Evolutionary conservation across 2,113 vertebrate genomes (phyloP).

Genomic region (Cnemophilus loriae): DNA sequence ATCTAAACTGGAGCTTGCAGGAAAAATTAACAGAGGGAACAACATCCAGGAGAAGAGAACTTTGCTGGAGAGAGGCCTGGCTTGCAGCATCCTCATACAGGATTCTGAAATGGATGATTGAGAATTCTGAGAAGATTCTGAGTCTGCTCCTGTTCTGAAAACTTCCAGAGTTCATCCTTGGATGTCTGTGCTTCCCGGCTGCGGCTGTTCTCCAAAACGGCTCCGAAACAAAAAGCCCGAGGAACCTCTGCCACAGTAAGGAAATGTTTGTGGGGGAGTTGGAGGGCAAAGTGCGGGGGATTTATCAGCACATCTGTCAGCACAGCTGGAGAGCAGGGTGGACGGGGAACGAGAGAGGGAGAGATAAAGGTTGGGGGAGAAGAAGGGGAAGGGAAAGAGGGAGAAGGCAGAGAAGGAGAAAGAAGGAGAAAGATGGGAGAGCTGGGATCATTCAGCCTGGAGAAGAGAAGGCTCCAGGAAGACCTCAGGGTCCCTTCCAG

Average conservation of each 20-base stretch:
- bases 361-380: background rate
- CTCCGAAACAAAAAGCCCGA: background rate
- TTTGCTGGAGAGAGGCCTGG: background rate
- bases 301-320: background rate
- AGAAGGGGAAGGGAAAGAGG: background rate
- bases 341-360: background rate
- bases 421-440: background rate
- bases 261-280: accelerated
- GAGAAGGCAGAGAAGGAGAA: background rate
- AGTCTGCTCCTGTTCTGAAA: background rate
- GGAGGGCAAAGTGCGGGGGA: background rate
- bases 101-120: accelerated
- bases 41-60: background rate
- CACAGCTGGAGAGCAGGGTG: background rate
- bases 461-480: background rate
- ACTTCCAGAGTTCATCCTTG: background rate
- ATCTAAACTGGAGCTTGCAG: background rate
- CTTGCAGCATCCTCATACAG: background rate
- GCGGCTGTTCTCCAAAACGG: background rate
- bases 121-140: background rate
- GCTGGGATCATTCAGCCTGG: accelerated
- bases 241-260: background rate
- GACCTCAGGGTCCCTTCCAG: accelerated
- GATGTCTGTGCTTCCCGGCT: background rate
- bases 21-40: background rate